Conservation (phyloP, 2,797 vertebrate species). For the Garrulus glandarius region DNA sequence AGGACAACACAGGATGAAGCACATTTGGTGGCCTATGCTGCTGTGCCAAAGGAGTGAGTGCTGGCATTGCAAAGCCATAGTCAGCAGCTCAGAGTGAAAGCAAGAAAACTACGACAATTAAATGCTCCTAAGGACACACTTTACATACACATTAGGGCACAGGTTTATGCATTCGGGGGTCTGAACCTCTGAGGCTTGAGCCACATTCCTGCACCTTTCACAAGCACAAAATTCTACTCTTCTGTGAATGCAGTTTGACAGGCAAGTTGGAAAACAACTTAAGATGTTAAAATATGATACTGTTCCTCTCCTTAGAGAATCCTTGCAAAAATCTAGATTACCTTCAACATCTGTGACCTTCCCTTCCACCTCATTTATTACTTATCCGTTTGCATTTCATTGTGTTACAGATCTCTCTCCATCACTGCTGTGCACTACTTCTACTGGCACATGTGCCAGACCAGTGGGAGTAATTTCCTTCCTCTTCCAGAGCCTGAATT, state of each 20-base stretch:
- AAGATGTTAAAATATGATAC: not conserved
- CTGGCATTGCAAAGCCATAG: not conserved
- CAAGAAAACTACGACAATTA: not conserved
- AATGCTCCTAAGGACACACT: not conserved
- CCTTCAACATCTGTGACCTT: not conserved
- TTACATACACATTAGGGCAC: not conserved
- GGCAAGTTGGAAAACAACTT: not conserved
- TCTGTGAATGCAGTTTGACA: not conserved
- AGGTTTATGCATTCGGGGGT: not conserved
- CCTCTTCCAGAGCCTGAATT: not conserved
- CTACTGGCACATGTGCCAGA: not conserved
- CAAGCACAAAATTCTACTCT: not conserved
- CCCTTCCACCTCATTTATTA: not conserved
- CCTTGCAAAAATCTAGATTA: not conserved
- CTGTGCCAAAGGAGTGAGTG: not conserved
- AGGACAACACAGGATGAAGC: accelerated
- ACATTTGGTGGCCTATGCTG: not conserved
- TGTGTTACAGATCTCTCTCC: not conserved
- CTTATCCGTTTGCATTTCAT: not conserved
- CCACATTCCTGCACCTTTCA: not conserved
- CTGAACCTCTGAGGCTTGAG: not conserved
- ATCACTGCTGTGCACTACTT: not conserved
- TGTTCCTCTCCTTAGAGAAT: not conserved
- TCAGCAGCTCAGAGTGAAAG: not conserved
- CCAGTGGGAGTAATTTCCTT: not conserved